Conservation (phyloP, 2,797 vertebrate species). For the Leptodactylus fallax region DNA sequence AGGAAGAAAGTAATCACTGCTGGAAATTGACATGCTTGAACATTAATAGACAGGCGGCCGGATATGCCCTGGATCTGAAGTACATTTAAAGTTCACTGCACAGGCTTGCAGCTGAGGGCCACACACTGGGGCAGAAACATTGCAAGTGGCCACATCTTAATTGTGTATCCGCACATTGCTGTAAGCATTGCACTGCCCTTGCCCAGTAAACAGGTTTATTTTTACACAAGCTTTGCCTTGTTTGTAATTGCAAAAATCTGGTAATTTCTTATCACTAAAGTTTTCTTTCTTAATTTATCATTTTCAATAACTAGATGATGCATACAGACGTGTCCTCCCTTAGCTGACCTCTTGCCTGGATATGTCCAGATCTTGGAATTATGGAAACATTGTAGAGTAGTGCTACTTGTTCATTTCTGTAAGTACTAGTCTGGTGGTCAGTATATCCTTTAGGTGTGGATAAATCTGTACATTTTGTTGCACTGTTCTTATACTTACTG, state of each 20-base stretch:
- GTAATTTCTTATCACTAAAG: not conserved
- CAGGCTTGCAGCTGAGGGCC: conserved; percentile 27
- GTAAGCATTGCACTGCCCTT: not conserved
- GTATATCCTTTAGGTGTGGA: too few species aligned
- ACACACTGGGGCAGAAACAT: conserved; percentile 41
- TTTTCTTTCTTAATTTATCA: not conserved
- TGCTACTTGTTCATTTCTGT: too few species aligned
- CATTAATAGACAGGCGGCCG: not conserved
- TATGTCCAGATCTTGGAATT: too few species aligned
- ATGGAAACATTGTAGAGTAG: too few species aligned
- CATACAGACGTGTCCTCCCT: too few species aligned
- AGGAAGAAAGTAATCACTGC: conserved; percentile 5
- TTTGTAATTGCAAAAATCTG: not conserved
- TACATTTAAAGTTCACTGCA: conserved; percentile 52
- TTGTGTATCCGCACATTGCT: not conserved
- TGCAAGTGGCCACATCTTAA: conserved; percentile 5
- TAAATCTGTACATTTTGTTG: too few species aligned
- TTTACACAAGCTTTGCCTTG: not conserved
- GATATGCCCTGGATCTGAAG: conserved; percentile 37
- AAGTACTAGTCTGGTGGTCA: too few species aligned
- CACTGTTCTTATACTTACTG: too few species aligned
- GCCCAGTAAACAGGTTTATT: not conserved
- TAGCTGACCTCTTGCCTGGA: too few species aligned
- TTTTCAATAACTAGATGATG: not conserved
- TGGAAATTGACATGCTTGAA: conserved; percentile 8